Evolutionary conservation across 2,797 vertebrate species (phyloP).

Genomic region (Lacerta agilis): DNA sequence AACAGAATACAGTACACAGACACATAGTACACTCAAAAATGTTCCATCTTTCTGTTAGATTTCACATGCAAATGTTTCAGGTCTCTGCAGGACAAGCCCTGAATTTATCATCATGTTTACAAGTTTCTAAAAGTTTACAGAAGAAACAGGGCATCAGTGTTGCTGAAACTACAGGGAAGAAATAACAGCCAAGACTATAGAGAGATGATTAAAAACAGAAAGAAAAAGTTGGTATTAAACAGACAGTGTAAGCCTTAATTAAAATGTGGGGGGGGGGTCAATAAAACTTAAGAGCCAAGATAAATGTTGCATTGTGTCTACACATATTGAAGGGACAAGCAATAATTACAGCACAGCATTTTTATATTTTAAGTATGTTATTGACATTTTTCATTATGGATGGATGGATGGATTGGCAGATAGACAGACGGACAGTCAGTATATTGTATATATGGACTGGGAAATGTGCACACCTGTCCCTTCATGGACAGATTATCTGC

Average conservation of each 20-base stretch:
- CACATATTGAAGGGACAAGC: constrained; percentile 37
- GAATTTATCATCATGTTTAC: constrained; percentile 3
- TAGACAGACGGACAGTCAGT: no score
- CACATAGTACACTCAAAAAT: not conserved
- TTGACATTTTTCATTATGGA: not conserved
- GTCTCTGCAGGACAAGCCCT: not conserved
- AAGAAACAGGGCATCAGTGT: constrained; percentile 34
- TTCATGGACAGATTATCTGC: no score
- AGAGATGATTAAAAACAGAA: constrained; percentile 26
- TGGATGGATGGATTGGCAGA: no score
- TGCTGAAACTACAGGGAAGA: constrained; percentile 5
- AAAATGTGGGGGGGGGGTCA: constrained; percentile 27
- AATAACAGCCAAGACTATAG: constrained; percentile 49
- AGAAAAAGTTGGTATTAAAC: constrained; percentile 47
- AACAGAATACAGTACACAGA: not conserved
- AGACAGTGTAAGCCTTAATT: constrained; percentile 57
- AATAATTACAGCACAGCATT: constrained; percentile 32
- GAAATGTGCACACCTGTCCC: no score
- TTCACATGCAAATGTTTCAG: constrained; percentile 53
- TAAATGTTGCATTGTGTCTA: not conserved
- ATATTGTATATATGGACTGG: no score
- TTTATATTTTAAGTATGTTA: not conserved
- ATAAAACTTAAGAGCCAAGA: not conserved
- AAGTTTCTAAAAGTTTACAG: constrained; percentile 49
- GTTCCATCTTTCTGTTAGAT: constrained; percentile 61